Evolutionary conservation across 2,797 vertebrate species (phyloP).

Genomic region (Sus cebifrons): DNA sequence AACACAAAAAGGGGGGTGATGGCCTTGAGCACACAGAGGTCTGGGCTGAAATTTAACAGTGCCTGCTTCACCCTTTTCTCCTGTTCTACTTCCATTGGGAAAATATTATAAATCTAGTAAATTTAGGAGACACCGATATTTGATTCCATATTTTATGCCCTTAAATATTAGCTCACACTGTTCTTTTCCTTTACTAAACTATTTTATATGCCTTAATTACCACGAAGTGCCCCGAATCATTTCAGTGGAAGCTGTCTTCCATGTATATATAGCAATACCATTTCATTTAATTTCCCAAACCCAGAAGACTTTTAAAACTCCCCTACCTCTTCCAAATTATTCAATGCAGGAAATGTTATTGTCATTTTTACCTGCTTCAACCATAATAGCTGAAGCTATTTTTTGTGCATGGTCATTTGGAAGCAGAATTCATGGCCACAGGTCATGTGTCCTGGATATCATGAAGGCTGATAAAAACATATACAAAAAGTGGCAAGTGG

Average conservation of each 20-base stretch:
- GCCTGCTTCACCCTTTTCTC: neutral
- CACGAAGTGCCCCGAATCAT: conserved; percentile 45
- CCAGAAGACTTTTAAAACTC: conserved; percentile 26
- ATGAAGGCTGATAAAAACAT: conserved; percentile 61
- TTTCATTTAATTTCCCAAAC: conserved; percentile 73
- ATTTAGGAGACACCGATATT: conserved; percentile 62
- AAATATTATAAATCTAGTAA: conserved; percentile 67
- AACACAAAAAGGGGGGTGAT: neutral
- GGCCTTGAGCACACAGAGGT: neutral
- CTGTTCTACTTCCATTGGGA: conserved; percentile 54
- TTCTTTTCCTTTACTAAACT: conserved; percentile 55
- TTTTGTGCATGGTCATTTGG: conserved; percentile 29
- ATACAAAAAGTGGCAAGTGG: conserved; percentile 54
- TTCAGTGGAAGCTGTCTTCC: conserved; percentile 3
- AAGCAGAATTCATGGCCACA: conserved; percentile 47
- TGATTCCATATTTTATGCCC: conserved; percentile 53
- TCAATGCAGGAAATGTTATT: conserved; percentile 53
- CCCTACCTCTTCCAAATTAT: conserved; percentile 43
- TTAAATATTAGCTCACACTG: conserved; percentile 53
- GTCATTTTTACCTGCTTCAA: conserved; percentile 63
- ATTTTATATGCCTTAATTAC: conserved; percentile 69
- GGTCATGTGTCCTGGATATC: conserved; percentile 54
- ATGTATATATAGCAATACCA: neutral
- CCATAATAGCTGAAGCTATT: conserved; percentile 48
- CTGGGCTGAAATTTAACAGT: conserved; percentile 28